phyloP scores from a whole-genome alignment of 2,113 vertebrate species.

The Oreotrochilus melanogaster region DNA sequence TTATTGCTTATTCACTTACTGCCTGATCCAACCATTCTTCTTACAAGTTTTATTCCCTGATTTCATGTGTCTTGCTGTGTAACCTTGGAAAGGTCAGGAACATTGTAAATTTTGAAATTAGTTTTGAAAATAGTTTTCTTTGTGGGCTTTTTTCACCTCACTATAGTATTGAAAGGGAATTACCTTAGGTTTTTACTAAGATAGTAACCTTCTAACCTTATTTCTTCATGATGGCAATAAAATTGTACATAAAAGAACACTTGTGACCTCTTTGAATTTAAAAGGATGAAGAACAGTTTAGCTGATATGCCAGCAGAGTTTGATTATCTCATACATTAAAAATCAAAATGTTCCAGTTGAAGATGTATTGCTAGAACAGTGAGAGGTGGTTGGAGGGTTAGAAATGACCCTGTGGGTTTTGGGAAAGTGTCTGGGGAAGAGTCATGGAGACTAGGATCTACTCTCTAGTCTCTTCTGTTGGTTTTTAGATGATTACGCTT shows the following conservation, averaged over 20 bases:
- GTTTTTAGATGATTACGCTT: not conserved
- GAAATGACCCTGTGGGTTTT: accelerated
- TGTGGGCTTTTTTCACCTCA: not conserved
- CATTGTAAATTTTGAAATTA: conserved; percentile 49
- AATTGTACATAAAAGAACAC: not conserved
- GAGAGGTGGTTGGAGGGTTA: not conserved
- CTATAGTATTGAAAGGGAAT: not conserved
- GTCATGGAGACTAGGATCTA: not conserved
- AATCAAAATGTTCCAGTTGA: not conserved
- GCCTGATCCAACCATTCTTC: conserved; percentile 30
- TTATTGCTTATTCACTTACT: not conserved
- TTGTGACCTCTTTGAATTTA: not conserved
- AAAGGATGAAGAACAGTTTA: not conserved
- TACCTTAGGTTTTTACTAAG: conserved; percentile 46
- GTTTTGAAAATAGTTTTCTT: conserved; percentile 45
- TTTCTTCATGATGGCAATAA: not conserved
- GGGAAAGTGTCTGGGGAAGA: not conserved
- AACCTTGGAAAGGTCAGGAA: conserved; percentile 40
- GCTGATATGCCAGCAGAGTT: not conserved
- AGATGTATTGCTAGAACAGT: not conserved
- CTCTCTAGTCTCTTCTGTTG: not conserved
- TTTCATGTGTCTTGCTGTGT: not conserved
- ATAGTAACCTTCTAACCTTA: not conserved
- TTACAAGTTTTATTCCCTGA: conserved; percentile 28
- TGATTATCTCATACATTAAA: not conserved